Conservation (phyloP, 2,113 vertebrate species). For the Epinephelus cyanopodus region DNA sequence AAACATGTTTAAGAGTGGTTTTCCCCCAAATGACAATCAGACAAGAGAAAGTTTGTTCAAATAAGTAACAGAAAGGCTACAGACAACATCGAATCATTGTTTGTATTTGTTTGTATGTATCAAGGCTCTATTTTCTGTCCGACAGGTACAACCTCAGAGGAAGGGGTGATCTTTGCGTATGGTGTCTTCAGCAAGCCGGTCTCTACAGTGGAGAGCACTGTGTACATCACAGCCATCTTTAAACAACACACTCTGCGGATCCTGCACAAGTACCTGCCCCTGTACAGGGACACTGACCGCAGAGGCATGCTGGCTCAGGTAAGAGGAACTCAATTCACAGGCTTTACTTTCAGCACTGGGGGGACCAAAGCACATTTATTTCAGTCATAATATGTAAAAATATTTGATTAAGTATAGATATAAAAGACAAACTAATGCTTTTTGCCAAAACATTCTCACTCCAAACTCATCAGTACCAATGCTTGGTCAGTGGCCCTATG, state of each 20-base stretch:
- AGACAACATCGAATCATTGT: background rate
- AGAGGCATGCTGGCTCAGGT: constrained; percentile 85
- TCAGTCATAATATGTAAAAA: too few species aligned
- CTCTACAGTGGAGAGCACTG: constrained; percentile 74
- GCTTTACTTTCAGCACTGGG: background rate
- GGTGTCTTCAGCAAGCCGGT: constrained; percentile 79
- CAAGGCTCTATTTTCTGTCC: background rate
- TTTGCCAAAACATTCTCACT: too few species aligned
- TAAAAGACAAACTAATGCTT: too few species aligned
- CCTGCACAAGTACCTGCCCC: constrained; percentile 82
- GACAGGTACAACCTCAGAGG: constrained; percentile 85
- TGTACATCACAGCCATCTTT: constrained; percentile 84
- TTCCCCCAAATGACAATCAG: background rate
- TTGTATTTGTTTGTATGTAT: background rate
- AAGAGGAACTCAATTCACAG: background rate
- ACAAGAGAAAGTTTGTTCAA: background rate
- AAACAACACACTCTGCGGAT: constrained; percentile 82
- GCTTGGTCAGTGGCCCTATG: too few species aligned
- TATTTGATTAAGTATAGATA: too few species aligned
- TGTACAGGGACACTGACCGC: constrained; percentile 76
- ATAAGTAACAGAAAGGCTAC: background rate
- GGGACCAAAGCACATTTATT: too few species aligned
- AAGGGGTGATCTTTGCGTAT: constrained; percentile 83
- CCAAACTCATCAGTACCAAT: too few species aligned
- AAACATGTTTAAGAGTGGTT: background rate